phyloP scores from a whole-genome alignment of 2,888 invertebrate genomes.

The Dolichomitus sp. region DNA sequence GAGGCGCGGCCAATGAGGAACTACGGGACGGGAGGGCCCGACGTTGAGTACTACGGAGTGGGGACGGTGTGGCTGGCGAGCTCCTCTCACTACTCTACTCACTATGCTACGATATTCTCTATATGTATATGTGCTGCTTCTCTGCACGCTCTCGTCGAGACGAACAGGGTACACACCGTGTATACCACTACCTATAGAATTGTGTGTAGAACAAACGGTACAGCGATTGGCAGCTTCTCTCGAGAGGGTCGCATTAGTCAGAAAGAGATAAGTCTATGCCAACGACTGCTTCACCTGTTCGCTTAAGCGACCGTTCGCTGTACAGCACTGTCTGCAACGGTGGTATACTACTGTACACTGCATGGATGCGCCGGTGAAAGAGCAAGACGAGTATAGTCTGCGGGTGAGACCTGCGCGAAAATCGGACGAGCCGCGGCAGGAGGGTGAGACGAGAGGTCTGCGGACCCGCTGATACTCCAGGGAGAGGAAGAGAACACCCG shows the following conservation, averaged over 20 bases:
- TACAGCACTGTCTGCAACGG: neutral
- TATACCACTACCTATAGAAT: neutral
- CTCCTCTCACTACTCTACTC: slow-evolving; percentile 56
- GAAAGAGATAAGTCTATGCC: slow-evolving; percentile 25
- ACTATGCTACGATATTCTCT: slow-evolving; percentile 36
- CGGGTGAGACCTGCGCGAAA: slow-evolving; percentile 69
- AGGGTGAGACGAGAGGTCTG: slow-evolving; percentile 74
- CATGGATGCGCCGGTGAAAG: slow-evolving; percentile 53
- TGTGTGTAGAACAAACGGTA: neutral
- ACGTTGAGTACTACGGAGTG: slow-evolving; percentile 57
- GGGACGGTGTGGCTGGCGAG: slow-evolving; percentile 58
- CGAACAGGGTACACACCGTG: slow-evolving; percentile 23
- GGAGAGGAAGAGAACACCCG: slow-evolving; percentile 50
- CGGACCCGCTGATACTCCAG: slow-evolving; percentile 71
- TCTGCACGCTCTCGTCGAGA: slow-evolving; percentile 17
- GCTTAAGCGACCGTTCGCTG: slow-evolving; percentile 26
- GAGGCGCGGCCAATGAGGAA: slow-evolving; percentile 72
- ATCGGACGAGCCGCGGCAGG: slow-evolving; percentile 53
- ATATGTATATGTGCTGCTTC: slow-evolving; percentile 1
- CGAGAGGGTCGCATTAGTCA: neutral
- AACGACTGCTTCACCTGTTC: slow-evolving; percentile 32
- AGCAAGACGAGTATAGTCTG: slow-evolving; percentile 66
- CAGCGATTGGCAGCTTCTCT: slow-evolving; percentile 14
- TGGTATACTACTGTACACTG: neutral
- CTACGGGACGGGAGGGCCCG: slow-evolving; percentile 53